Conservation (phyloP, 2,888 invertebrate species). For the Stegophylla sp. region DNA sequence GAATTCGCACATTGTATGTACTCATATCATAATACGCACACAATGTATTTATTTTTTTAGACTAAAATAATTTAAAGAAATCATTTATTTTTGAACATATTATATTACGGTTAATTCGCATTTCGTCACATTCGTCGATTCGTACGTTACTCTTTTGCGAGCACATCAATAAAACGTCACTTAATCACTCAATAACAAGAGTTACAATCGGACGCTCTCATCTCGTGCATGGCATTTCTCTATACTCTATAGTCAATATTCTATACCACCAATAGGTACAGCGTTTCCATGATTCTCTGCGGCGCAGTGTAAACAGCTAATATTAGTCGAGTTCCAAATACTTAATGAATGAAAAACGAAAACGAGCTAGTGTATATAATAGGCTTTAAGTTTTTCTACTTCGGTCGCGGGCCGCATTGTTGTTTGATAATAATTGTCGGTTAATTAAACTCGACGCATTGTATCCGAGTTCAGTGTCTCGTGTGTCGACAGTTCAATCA, state of each 20-base stretch:
- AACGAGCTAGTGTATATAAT: constrained; percentile 1
- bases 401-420: constrained; percentile 19
- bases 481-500: constrained; percentile 47
- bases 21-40: too few species aligned
- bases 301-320: too few species aligned
- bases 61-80: too few species aligned
- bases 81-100: too few species aligned
- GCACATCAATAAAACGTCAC: background rate
- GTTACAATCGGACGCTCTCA: background rate
- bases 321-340: background rate
- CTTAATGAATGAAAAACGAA: constrained; percentile 39
- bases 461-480: background rate
- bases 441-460: constrained; percentile 35
- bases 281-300: too few species aligned
- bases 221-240: background rate
- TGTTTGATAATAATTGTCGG: constrained; percentile 46
- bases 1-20: too few species aligned
- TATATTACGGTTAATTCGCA: too few species aligned
- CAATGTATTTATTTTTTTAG: too few species aligned
- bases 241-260: background rate
- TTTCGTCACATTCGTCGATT: background rate
- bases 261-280: too few species aligned
- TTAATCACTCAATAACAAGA: background rate
- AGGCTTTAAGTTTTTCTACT: constrained; percentile 29
- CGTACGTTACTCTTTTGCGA: background rate